A percentile compares a stretch with the other conserved stretches of the same genome.
These are phyloP conservation scores for Crotalus helleri DNA, from an alignment of 2,113 vertebrate species.

Conservation along the genomic window DNA sequence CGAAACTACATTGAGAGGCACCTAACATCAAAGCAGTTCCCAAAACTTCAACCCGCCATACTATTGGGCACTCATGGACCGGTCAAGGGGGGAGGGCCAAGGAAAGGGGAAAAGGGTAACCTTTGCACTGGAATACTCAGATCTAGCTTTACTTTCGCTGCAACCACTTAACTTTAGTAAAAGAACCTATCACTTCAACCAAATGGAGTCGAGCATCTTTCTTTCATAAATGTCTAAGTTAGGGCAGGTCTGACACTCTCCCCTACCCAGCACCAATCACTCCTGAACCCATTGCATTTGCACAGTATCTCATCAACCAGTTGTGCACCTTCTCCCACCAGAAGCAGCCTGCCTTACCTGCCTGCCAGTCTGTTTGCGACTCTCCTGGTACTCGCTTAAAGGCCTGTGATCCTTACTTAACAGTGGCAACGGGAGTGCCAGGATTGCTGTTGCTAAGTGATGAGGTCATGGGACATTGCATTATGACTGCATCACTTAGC, in stretches of 20 bases:
- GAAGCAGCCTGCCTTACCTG: not conserved
- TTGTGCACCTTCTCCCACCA: not conserved
- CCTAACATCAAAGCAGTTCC: not conserved
- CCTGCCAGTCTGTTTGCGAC: not conserved
- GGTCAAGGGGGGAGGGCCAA: not conserved
- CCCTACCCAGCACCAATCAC: not conserved
- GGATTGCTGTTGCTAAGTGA: not conserved
- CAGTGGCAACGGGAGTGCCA: not conserved
- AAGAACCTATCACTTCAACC: not conserved
- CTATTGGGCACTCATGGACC: not conserved
- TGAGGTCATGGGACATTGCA: not conserved
- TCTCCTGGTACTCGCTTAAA: not conserved
- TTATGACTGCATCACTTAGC: not conserved
- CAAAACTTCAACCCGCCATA: not conserved
- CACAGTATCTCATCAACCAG: not conserved
- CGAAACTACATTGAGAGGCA: not conserved
- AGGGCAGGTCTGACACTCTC: not conserved
- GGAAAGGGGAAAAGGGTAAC: not conserved
- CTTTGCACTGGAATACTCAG: not conserved
- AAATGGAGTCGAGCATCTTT: not conserved
- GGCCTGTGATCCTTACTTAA: not conserved
- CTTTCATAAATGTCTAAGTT: not conserved
- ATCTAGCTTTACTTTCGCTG: not conserved
- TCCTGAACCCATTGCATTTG: not conserved
- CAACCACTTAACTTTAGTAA: not conserved